phyloP scores from a whole-genome alignment of 2,797 vertebrate species.

The Malacoraja senta region DNA sequence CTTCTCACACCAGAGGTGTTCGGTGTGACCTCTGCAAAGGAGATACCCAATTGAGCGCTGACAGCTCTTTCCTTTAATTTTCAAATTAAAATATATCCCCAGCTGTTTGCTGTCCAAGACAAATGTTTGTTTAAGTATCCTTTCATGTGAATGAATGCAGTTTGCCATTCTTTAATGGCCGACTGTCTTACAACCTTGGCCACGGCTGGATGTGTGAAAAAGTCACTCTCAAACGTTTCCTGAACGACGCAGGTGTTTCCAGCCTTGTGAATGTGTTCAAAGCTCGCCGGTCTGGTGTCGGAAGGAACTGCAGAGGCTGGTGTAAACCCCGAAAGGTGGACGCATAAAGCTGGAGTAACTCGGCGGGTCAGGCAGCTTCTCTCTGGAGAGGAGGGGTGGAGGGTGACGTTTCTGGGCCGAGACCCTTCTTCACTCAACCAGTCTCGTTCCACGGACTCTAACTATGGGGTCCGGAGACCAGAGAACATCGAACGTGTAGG shows the following conservation, averaged over 20 bases:
- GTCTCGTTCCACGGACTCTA: too few relatives aligned
- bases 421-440: too few relatives aligned
- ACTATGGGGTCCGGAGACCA: too few relatives aligned
- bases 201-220: not conserved
- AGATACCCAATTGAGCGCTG: not conserved
- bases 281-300: too few relatives aligned
- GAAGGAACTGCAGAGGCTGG: too few relatives aligned
- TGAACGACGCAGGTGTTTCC: not conserved
- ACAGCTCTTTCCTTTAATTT: not conserved
- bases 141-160: not conserved
- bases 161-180: not conserved
- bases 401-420: too few relatives aligned
- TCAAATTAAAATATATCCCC: not conserved
- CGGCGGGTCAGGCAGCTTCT: too few relatives aligned
- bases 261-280: not conserved
- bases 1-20: not conserved
- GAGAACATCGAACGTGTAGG: too few relatives aligned
- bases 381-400: too few relatives aligned
- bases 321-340: too few relatives aligned
- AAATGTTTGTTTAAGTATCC: not conserved
- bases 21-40: not conserved
- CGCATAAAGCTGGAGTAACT: too few relatives aligned
- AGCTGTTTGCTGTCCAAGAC: not conserved
- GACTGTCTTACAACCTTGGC: not conserved
- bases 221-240: not conserved